phyloP scores from a whole-genome alignment of 2,797 vertebrate species.

The Enteromius paludinosus region DNA sequence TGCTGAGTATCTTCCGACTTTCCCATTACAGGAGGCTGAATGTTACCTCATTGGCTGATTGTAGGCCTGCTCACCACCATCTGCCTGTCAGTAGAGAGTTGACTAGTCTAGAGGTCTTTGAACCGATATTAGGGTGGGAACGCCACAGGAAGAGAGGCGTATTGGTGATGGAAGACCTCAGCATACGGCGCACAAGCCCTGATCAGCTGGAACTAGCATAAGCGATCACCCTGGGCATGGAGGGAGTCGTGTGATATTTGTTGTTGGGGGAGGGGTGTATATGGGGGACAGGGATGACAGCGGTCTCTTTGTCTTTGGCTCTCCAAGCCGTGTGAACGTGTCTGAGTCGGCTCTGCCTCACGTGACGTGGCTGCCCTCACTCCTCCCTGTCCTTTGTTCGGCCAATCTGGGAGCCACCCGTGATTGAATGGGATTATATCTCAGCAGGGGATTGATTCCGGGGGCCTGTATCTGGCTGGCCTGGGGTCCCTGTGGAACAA shows the following conservation, averaged over 20 bases:
- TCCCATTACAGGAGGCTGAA: neutral
- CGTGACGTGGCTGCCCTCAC: slow-evolving; percentile 58
- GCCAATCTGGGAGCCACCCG: slow-evolving; percentile 63
- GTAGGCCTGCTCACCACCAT: neutral
- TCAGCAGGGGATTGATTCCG: slow-evolving; percentile 63
- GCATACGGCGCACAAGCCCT: slow-evolving; percentile 25
- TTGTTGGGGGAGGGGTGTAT: slow-evolving; percentile 52
- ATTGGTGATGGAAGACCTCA: slow-evolving; percentile 26
- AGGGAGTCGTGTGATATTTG: slow-evolving; percentile 46
- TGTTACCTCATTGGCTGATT: neutral
- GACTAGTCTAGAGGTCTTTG: slow-evolving; percentile 10
- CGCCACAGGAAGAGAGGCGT: neutral
- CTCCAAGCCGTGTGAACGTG: slow-evolving; percentile 67
- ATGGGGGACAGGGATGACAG: slow-evolving; percentile 62
- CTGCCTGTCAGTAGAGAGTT: slow-evolving; percentile 24
- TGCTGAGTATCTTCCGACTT: neutral
- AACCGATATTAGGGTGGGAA: slow-evolving; percentile 28
- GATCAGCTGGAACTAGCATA: slow-evolving; percentile 56
- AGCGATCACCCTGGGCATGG: slow-evolving; percentile 27
- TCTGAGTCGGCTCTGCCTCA: slow-evolving; percentile 62
- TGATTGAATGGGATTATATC: slow-evolving; percentile 71
- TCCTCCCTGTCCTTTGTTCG: slow-evolving; percentile 64
- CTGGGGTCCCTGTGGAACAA: slow-evolving; percentile 59
- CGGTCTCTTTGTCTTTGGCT: slow-evolving; percentile 67
- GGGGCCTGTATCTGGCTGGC: slow-evolving; percentile 57